These are phyloP conservation scores for Caenorhabditis angaria DNA, from an alignment of 2,888 invertebrate genomes.

Conservation along the genomic window DNA sequence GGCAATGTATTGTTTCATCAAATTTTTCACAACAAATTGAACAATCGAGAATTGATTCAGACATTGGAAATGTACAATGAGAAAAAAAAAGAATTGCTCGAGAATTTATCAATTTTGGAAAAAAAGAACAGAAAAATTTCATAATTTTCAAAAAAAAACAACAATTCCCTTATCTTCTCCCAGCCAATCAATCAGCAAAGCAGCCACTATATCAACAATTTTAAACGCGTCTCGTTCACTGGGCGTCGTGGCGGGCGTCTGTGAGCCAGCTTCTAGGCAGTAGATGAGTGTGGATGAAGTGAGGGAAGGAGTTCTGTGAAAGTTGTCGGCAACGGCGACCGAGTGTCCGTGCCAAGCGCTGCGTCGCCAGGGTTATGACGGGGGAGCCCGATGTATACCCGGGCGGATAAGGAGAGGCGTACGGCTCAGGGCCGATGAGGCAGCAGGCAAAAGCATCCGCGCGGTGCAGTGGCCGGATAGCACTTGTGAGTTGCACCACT, in stretches of 20 bases:
- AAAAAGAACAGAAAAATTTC: too few species aligned
- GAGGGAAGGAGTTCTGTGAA: slow-evolving; percentile 45
- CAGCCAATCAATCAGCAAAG: too few species aligned
- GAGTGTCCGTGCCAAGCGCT: slow-evolving; percentile 51
- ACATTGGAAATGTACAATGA: too few species aligned
- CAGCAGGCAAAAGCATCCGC: slow-evolving; percentile 60
- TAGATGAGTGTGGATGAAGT: slow-evolving; percentile 49
- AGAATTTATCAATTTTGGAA: too few species aligned
- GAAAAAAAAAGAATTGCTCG: too few species aligned
- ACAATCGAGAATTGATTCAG: too few species aligned
- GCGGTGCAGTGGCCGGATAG: slow-evolving; percentile 55
- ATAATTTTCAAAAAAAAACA: too few species aligned
- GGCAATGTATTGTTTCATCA: too few species aligned
- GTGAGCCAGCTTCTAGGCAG: slow-evolving; percentile 53
- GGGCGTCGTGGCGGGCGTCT: slow-evolving; percentile 49
- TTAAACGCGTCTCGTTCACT: slow-evolving; percentile 17
- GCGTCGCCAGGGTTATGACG: slow-evolving; percentile 52
- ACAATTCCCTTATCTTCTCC: too few species aligned
- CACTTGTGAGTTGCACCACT: slow-evolving; percentile 31
- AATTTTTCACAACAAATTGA: too few species aligned
- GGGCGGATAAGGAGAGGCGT: slow-evolving; percentile 55
- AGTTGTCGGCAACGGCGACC: slow-evolving; percentile 40
- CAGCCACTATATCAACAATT: too few species aligned
- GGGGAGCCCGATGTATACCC: too few species aligned
- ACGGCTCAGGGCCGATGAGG: slow-evolving; percentile 60